Evolutionary conservation across 2,113 vertebrate species (phyloP), one percentile per base, ranked within the genome.

Genomic region (Chiloscyllium plagiosum): DNA sequence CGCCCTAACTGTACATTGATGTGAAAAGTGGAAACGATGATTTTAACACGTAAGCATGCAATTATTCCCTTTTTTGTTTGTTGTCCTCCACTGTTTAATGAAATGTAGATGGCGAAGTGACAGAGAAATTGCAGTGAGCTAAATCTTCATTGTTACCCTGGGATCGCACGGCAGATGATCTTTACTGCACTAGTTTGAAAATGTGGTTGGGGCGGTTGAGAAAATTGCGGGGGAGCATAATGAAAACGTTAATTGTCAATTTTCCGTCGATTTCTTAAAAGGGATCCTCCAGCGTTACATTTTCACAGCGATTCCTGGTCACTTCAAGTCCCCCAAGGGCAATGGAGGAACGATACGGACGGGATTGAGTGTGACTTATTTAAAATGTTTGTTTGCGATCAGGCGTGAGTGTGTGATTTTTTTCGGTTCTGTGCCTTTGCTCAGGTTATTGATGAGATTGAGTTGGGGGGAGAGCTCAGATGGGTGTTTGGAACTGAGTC

Each of bases 21-120:
- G 89, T 93, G 89, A 93, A 93, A 37, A 61, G 61, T 93, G 89
- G 89, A 93, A 93, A 93, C 61, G 89, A 93, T 93, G 89, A 93
- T 93, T 93, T 93, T 93, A 66, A 93, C 89, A 93, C 89, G 89
- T 93, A 93, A 93, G 89, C 17, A 66, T 68, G 89, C 4, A 66
- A 37, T 10, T 19, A 37, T 65, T 65, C 50, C 86, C 29, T 61
- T 50, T 50, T 4, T 26, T 33, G 13, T 66, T 92, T 83, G n/a
- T 7, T 33, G 56, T 17, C 13, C n/a, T 20, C 19, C 56, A 52
- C 26, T 10, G 85, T 87, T 56, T 61, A 93, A 68, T 93, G n/a
- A 20, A 66, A n/a, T 37, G 17, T 20, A 66, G 52, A 47, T 47
- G 2, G 80, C 20, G 80, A 83, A 68, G 19, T 66, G 33, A n/a